phyloP scores from a whole-genome alignment of 2,797 vertebrate species.

The Argyrosomus regius region DNA sequence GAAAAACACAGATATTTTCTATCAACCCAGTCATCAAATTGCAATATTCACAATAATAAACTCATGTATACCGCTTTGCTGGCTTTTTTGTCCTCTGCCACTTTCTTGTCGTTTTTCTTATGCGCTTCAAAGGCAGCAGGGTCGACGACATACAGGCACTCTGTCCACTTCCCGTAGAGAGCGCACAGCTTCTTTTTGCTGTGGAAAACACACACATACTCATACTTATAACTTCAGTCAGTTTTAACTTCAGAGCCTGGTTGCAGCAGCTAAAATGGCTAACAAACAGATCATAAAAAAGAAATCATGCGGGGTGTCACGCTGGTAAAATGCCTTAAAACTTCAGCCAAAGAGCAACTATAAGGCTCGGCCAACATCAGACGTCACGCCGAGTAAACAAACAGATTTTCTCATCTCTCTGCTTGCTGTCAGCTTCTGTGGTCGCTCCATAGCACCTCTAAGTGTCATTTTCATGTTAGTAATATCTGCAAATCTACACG shows the following conservation, averaged over 20 bases:
- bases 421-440: conserved; percentile 14
- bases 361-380: background rate
- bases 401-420: background rate
- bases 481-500: background rate
- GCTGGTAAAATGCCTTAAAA: background rate
- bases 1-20: background rate
- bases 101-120: conserved; percentile 94
- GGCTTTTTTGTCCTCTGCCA: conserved; percentile 90
- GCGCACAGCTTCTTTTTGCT: conserved; percentile 96
- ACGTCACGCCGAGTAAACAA: background rate
- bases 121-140: conserved; percentile 90
- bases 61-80: conserved; percentile 88
- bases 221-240: conserved; percentile 16
- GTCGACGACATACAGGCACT: conserved; percentile 93
- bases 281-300: background rate
- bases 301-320: background rate
- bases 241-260: background rate
- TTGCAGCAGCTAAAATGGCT: background rate
- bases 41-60: background rate
- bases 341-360: conserved; percentile 11
- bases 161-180: conserved; percentile 97
- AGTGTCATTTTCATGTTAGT: background rate
- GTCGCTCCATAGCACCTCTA: background rate
- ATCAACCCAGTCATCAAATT: background rate
- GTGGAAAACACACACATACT: conserved; percentile 35